Percentiles rank a stretch among this genome's conserved stretches.
These are phyloP conservation scores for Colostygia pectinataria DNA, from an alignment of 2,888 invertebrate genomes.

Conservation along the genomic window DNA sequence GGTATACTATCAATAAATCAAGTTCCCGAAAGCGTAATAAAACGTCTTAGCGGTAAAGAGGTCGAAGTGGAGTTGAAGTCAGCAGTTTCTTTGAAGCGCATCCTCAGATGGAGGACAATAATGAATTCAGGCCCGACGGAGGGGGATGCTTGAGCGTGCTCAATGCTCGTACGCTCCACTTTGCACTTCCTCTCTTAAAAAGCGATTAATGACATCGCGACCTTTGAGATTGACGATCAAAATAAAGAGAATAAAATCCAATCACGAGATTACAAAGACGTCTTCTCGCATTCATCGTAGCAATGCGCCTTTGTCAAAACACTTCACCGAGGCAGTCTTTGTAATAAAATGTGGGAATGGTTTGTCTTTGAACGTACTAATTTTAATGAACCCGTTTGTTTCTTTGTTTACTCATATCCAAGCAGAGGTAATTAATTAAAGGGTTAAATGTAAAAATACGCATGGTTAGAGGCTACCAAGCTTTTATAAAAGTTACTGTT, in stretches of 20 bases:
- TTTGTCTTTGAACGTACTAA: slow-evolving; percentile 13
- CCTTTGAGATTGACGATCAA: slow-evolving; percentile 63
- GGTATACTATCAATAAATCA: slow-evolving; percentile 52
- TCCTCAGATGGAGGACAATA: slow-evolving; percentile 71
- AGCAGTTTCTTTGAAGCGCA: slow-evolving; percentile 78
- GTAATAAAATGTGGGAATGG: slow-evolving; percentile 24
- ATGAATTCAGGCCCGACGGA: slow-evolving; percentile 70
- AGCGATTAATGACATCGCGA: slow-evolving; percentile 73
- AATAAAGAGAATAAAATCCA: slow-evolving; percentile 69
- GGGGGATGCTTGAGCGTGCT: slow-evolving; percentile 57
- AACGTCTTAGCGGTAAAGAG: slow-evolving; percentile 57
- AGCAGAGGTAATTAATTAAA: neutral
- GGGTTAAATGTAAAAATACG: neutral
- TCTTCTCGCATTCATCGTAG: slow-evolving; percentile 32
- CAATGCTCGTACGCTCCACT: slow-evolving; percentile 70
- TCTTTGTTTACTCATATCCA: neutral
- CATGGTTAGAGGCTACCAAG: too few relatives aligned
- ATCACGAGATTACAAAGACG: slow-evolving; percentile 50
- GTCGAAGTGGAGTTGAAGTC: slow-evolving; percentile 59
- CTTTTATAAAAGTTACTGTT: too few relatives aligned
- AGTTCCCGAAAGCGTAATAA: slow-evolving; percentile 67
- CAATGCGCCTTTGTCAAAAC: slow-evolving; percentile 34
- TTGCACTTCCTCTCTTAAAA: slow-evolving; percentile 72
- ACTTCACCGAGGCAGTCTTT: slow-evolving; percentile 23
- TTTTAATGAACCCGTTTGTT: slow-evolving; percentile 17